Conservation (phyloP, 2,797 vertebrate species). For the Platalea minor region DNA sequence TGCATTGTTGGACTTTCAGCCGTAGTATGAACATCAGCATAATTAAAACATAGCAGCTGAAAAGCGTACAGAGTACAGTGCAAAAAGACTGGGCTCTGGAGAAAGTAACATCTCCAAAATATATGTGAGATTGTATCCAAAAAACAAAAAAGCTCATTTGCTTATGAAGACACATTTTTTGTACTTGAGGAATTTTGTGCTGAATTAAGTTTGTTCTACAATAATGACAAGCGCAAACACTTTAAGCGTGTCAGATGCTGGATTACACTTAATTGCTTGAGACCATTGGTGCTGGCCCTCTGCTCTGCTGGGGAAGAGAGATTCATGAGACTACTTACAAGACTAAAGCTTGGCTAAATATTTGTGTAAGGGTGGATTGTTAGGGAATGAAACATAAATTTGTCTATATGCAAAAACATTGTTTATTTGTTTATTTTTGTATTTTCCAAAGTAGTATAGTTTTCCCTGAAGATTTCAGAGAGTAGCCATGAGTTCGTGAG, state of each 20-base stretch:
- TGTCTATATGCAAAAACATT: background rate
- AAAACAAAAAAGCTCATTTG: background rate
- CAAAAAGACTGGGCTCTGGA: background rate
- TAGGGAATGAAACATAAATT: background rate
- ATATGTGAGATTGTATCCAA: background rate
- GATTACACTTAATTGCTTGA: background rate
- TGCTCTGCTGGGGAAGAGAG: background rate
- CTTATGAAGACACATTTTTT: background rate
- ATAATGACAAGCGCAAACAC: background rate
- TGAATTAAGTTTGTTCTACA: background rate
- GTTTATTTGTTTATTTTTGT: background rate
- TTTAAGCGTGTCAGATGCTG: background rate
- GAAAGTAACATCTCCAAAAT: background rate
- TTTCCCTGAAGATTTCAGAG: background rate
- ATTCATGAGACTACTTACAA: background rate
- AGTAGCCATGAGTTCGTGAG: background rate
- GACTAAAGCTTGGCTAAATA: background rate
- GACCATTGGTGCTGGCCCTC: background rate
- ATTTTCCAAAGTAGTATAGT: background rate
- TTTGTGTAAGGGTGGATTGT: background rate
- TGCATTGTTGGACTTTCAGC: background rate
- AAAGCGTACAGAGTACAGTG: background rate
- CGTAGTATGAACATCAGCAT: rapidly evolving
- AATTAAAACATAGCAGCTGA: background rate
- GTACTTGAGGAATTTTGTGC: background rate